Percentiles rank a stretch among this genome's conserved stretches.
Conservation (phyloP, 2,113 vertebrate species). For the Apaloderma vittatum region DNA sequence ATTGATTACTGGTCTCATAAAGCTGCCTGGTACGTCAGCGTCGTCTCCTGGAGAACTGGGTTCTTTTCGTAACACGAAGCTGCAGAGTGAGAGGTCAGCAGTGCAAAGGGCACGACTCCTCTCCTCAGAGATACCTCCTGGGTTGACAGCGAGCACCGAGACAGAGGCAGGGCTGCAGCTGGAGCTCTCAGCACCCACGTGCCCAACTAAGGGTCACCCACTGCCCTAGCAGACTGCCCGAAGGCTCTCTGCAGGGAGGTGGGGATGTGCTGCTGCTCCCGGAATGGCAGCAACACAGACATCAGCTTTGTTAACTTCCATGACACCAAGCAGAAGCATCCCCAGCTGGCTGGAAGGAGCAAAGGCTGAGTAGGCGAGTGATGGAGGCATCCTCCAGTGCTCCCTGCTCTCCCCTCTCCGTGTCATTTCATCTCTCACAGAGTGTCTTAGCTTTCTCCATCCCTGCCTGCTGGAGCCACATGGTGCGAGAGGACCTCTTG, state of each 20-base stretch:
- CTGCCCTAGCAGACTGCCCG: fast-evolving
- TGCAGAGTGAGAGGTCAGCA: not conserved
- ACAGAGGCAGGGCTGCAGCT: not conserved
- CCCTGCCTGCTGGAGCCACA: not conserved
- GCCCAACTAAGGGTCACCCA: not conserved
- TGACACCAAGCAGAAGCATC: not conserved
- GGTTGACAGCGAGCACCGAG: not conserved
- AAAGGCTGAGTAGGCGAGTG: not conserved
- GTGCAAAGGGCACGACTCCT: not conserved
- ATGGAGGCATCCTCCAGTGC: not conserved
- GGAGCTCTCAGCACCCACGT: not conserved
- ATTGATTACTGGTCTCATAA: not conserved
- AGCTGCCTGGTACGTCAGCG: not conserved
- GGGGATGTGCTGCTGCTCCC: not conserved
- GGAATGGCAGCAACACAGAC: fast-evolving
- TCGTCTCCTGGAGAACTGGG: not conserved
- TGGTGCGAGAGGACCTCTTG: not conserved
- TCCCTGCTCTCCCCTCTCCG: not conserved
- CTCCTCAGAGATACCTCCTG: not conserved
- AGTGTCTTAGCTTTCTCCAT: not conserved
- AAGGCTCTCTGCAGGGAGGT: not conserved
- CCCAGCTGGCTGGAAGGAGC: not conserved
- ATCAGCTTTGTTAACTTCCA: not conserved
- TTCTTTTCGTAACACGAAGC: fast-evolving
- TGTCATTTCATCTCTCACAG: fast-evolving